Base-by-base conservation (phyloP, 2,888 invertebrate species). In the Perdita meconis region DNA sequence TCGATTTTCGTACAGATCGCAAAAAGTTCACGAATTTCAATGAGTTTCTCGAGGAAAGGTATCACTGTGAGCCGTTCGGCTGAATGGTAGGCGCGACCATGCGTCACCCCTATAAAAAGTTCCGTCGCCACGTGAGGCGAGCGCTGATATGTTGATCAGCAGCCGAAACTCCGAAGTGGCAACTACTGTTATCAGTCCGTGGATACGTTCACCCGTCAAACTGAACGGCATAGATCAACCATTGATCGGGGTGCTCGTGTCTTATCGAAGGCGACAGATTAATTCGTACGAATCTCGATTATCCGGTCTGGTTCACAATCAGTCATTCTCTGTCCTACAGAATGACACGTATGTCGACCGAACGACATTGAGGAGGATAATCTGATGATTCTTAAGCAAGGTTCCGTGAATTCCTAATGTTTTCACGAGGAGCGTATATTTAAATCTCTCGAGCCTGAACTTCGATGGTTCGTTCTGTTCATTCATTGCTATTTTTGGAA, bases 151-250 rank as follows among this genome's bases (percentile, higher is more conserved):
- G 78, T 73, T 78, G 79, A 73, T 68, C 68, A 68, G 67, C 59
- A 59, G 74, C 64, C 61, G 63, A n/a, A 36, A 71, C 50, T 50
- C 53, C 30, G 56, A 51, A 68, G 59, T 60, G 19, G 50, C 55
- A 63, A 56, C 65, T 59, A 59, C 66, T 59, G 69, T 80, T 78
- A 74, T 70, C 78, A 65, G 44, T 26, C 13, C 42, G 8, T 22
- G 66, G 50, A 79, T 78, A 61, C 78, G 68, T 73, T 66, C 57
- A 73, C 65, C 78, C 73, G 50, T 56, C 61, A 65, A 42, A 53
- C 50, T 51, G 70, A 50, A 34, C 77, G 63, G 47, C 51, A 40
- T 40, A 30, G 67, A 56, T 72, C 67, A 59, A 22, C 61, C 53
- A 55, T 75, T 51, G 69, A 75, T 65, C 74, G 74, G 40, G 30